Evolutionary conservation across 2,888 invertebrate species (phyloP).

Genomic region (Fabriciana adippe): DNA sequence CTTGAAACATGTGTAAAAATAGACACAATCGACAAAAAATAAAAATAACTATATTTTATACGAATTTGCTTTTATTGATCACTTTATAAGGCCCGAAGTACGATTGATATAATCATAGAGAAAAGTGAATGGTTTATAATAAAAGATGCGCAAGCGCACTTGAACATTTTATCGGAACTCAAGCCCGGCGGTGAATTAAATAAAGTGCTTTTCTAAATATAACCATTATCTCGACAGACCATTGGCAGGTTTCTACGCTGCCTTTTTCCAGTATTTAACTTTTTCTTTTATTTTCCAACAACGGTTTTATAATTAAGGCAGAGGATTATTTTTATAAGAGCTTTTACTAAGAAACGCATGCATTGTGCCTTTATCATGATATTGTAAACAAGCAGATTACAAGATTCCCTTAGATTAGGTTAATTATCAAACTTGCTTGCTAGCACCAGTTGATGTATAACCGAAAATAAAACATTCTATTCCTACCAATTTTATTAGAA

Average conservation of each 20-base stretch:
- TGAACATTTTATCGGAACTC: constrained; percentile 76
- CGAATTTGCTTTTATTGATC: constrained; percentile 18
- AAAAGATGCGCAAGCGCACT: constrained; percentile 65
- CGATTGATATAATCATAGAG: constrained; percentile 76
- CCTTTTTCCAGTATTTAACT: constrained; percentile 62
- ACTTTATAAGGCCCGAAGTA: constrained; percentile 22
- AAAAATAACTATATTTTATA: constrained; percentile 5
- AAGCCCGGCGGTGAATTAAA: constrained; percentile 76
- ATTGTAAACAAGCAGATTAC: constrained; percentile 23
- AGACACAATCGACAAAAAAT: neutral
- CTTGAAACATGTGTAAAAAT: neutral
- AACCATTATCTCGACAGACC: constrained; percentile 77
- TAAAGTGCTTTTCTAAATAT: constrained; percentile 81
- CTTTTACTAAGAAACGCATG: constrained; percentile 58
- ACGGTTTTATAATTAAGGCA: constrained; percentile 77
- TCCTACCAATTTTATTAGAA: too few relatives aligned
- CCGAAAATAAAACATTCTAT: neutral
- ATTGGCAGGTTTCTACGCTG: constrained; percentile 73
- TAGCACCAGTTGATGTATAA: neutral
- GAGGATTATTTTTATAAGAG: constrained; percentile 42
- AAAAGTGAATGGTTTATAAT: constrained; percentile 77
- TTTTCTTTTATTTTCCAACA: constrained; percentile 58
- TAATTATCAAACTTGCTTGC: constrained; percentile 11
- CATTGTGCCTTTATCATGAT: constrained; percentile 32
- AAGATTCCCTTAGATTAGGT: constrained; percentile 19